Evolutionary conservation across 2,113 vertebrate species (phyloP), one percentile per base, ranked within the genome.

Genomic region (Sander lucioperca): DNA sequence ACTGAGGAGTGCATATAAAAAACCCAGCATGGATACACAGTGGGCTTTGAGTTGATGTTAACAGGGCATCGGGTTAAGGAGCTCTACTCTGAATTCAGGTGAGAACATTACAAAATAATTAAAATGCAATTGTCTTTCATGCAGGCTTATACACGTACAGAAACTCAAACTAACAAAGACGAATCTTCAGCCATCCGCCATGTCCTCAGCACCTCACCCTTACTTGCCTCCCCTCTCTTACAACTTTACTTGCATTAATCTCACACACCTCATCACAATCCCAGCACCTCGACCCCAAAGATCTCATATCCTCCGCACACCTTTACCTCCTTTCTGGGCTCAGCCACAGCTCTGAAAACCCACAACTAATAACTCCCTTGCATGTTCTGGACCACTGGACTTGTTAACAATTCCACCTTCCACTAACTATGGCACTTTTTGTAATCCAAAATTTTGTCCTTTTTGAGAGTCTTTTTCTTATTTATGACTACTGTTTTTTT

Each of bases 291-390:
- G 18, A 83, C 83, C 86, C 88, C 84, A 85, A 88, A 88, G 79
- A 91, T 86, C 91, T 94, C 93, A 91, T 92, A 91, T 91, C 91
- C 92, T 93, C 88, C 75, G 14, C 80, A 91, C 91, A 92, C 92
- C 85, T 92, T 88, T 88, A 88, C 81, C 88, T 94, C 89, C 93
- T 89, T 43, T 87, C 63, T 77, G 74, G 67, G 65, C 65, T 77
- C 65, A 75, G 54, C 48, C 56, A 47, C 82, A 77, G 54, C 71
- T 84, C 74, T 39, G 57, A 88, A 88, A 83, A 82, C 75, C 74
- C 85, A 73, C 61, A 87, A 53, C 88, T 86, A 87, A 92, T 91
- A 82, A 88, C 50, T 81, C 70, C 69, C 62, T n/a, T 69, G 45
- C 65, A 76, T 74, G 77, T 56, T 86, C 48, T 53, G 33, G 23